Conservation (phyloP, 2,113 vertebrate genomes). For the Aramus guarauna region DNA sequence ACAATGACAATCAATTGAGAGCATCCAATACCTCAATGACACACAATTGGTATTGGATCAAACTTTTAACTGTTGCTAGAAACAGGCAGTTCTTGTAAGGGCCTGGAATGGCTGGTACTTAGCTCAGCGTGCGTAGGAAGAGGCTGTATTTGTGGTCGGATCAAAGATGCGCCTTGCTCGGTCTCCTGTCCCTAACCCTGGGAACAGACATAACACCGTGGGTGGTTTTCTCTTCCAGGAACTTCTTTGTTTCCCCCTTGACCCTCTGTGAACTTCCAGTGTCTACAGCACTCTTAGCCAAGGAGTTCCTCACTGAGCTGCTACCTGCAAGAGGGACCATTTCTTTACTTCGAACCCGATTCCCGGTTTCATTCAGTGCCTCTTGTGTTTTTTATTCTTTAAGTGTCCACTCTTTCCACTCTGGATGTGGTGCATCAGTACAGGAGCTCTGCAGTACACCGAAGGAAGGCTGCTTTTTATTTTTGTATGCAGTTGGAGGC, state of each 20-base stretch:
- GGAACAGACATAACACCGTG: not conserved
- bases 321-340: not conserved
- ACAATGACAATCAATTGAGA: not conserved
- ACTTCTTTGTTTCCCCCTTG: not conserved
- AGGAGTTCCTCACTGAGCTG: not conserved
- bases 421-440: not conserved
- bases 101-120: not conserved
- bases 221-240: not conserved
- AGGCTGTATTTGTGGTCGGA: not conserved
- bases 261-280: not conserved
- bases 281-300: not conserved
- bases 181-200: accelerated
- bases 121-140: too few relatives aligned
- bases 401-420: not conserved
- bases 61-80: not conserved
- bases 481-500: not conserved
- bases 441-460: not conserved
- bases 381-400: not conserved
- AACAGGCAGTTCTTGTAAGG: not conserved
- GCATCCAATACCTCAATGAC: not conserved
- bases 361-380: not conserved
- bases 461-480: not conserved
- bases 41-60: not conserved
- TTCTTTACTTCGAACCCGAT: not conserved
- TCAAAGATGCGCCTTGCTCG: not conserved